phyloP scores from a whole-genome alignment of 2,888 invertebrate genomes.

The Abrostola triplasia region DNA sequence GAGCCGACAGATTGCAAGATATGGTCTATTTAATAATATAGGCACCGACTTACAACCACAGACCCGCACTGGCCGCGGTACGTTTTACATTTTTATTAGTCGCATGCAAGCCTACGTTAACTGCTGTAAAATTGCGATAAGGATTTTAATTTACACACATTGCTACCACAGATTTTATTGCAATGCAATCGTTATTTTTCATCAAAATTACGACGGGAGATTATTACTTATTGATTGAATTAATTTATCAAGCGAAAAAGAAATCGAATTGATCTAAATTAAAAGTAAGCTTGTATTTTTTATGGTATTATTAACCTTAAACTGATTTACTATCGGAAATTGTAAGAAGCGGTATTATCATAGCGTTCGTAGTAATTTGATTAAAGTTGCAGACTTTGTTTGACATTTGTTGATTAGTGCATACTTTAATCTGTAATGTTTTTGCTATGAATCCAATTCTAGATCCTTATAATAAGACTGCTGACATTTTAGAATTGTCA shows the following conservation, averaged over 20 bases:
- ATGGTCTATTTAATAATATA: conserved; percentile 80
- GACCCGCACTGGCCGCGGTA: conserved; percentile 60
- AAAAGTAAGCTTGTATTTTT: no score
- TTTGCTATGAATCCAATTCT: conserved; percentile 10
- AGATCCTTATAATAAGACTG: conserved; percentile 19
- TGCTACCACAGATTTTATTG: conserved; percentile 23
- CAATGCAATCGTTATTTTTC: conserved; percentile 22
- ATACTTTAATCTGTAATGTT: conserved; percentile 24
- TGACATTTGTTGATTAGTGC: neutral
- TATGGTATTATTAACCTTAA: no score
- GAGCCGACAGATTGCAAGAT: conserved; percentile 76
- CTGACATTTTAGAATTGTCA: conserved; percentile 34
- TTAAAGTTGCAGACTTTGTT: no score
- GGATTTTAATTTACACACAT: conserved; percentile 18
- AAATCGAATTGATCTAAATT: no score
- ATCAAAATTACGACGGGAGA: no score
- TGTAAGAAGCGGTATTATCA: no score
- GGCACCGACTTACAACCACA: conserved; percentile 61
- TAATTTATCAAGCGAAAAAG: no score
- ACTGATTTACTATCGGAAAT: no score
- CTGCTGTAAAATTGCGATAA: conserved; percentile 26
- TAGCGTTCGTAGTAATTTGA: no score
- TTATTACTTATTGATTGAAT: no score
- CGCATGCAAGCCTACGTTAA: conserved; percentile 1
- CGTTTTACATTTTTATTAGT: conserved; percentile 47